Evolutionary conservation across 2,797 vertebrate genomes (phyloP).

Genomic region (Rhinatrema bivittatum): DNA sequence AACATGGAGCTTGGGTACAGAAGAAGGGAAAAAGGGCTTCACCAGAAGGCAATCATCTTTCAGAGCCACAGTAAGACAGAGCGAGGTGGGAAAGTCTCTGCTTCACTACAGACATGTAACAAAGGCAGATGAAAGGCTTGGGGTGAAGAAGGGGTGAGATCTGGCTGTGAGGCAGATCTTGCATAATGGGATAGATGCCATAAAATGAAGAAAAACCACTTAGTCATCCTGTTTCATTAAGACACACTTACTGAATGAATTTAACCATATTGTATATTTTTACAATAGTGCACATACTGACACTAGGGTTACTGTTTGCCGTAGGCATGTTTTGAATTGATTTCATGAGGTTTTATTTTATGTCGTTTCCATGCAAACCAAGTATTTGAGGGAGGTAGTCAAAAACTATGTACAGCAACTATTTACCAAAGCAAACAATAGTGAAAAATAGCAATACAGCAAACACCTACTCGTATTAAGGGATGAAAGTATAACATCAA

Average conservation of each 20-base stretch:
- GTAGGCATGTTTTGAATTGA: conserved; percentile 51
- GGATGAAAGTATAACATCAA: conserved; percentile 29
- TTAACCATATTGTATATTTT: conserved; percentile 39
- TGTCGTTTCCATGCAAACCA: conserved; percentile 34
- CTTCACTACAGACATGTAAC: conserved; percentile 71
- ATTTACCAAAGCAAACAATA: too few relatives aligned
- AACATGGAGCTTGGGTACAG: conserved; percentile 85
- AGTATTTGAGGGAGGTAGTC: too few relatives aligned
- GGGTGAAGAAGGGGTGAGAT: conserved; percentile 80
- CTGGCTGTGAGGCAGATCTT: conserved; percentile 83
- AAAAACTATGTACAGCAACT: conserved; percentile 29
- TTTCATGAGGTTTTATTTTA: conserved; percentile 56
- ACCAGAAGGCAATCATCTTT: conserved; percentile 91
- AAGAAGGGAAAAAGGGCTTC: conserved; percentile 74
- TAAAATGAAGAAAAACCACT: conserved; percentile 56
- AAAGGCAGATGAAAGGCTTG: conserved; percentile 91
- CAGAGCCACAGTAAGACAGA: conserved; percentile 76
- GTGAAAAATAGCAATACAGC: too few relatives aligned
- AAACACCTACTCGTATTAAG: conserved; percentile 32
- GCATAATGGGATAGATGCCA: conserved; percentile 56
- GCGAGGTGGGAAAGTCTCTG: conserved; percentile 72
- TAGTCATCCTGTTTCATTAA: conserved; percentile 61
- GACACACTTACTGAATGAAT: conserved; percentile 45
- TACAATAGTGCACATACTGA: conserved; percentile 52
- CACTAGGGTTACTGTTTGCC: conserved; percentile 46